Percentiles rank a stretch among this genome's conserved stretches.
phyloP scores from a whole-genome alignment of 2,113 vertebrate species.

The Prinia subflava region DNA sequence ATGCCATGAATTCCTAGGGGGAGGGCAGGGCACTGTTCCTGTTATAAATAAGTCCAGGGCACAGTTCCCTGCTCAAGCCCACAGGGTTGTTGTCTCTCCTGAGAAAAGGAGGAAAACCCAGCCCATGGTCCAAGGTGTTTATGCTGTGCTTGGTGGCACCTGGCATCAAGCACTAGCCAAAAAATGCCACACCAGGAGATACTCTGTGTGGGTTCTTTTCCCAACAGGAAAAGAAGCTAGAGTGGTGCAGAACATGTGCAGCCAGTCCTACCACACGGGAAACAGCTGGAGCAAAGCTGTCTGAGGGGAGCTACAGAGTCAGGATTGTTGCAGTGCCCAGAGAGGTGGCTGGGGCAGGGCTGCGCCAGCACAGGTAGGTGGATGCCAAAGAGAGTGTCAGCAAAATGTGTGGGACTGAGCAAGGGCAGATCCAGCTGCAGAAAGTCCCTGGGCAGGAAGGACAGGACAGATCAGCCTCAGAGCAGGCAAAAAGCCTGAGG shows the following conservation, averaged over 20 bases:
- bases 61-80: neutral
- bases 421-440: neutral
- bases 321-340: rapidly evolving
- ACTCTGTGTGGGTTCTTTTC: neutral
- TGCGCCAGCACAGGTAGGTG: neutral
- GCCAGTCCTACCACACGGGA: neutral
- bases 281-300: neutral
- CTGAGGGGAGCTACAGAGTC: rapidly evolving
- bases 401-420: neutral
- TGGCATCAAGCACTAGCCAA: rapidly evolving
- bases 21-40: neutral
- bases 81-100: neutral
- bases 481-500: neutral
- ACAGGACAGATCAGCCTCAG: neutral
- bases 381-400: neutral
- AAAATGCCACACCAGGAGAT: neutral
- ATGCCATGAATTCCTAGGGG: neutral
- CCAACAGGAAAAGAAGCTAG: neutral
- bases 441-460: neutral
- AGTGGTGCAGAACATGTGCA: neutral
- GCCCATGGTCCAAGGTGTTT: neutral
- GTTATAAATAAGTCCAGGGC: neutral
- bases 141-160: neutral
- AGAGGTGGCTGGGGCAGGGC: neutral
- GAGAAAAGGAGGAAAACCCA: neutral